Evolutionary conservation across 2,113 vertebrate genomes (phyloP).

Genomic region (Zosterops japonicus): DNA sequence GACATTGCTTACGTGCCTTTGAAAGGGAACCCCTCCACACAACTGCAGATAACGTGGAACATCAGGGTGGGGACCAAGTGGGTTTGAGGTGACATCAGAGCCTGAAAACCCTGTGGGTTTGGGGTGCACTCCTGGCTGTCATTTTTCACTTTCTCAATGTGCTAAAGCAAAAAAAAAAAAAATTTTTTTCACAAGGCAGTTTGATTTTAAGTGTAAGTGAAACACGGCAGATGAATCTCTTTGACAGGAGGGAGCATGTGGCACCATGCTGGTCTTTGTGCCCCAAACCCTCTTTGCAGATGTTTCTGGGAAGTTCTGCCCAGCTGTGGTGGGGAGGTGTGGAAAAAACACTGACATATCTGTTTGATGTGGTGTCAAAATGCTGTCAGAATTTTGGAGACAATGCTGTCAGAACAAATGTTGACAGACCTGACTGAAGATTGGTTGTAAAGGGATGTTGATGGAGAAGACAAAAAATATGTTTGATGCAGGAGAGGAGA

Average conservation of each 20-base stretch:
- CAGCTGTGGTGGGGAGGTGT: background rate
- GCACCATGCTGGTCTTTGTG: background rate
- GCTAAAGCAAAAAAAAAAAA: background rate
- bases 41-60: background rate
- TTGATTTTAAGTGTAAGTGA: background rate
- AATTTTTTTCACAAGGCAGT: background rate
- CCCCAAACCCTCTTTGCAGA: background rate
- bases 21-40: background rate
- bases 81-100: background rate
- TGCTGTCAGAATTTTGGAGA: background rate
- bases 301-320: background rate
- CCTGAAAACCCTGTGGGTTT: background rate
- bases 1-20: rapidly evolving
- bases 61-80: rapidly evolving
- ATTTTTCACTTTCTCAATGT: background rate
- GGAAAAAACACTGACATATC: background rate
- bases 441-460: background rate
- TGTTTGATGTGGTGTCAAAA: background rate
- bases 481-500: background rate
- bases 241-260: background rate
- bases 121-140: background rate
- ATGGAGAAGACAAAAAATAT: background rate
- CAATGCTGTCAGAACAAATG: background rate
- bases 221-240: background rate
- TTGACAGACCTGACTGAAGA: background rate